Evolutionary conservation across 1,140 invertebrate genomes (phyloP).

Genomic region (Phthorimaea operculella): DNA sequence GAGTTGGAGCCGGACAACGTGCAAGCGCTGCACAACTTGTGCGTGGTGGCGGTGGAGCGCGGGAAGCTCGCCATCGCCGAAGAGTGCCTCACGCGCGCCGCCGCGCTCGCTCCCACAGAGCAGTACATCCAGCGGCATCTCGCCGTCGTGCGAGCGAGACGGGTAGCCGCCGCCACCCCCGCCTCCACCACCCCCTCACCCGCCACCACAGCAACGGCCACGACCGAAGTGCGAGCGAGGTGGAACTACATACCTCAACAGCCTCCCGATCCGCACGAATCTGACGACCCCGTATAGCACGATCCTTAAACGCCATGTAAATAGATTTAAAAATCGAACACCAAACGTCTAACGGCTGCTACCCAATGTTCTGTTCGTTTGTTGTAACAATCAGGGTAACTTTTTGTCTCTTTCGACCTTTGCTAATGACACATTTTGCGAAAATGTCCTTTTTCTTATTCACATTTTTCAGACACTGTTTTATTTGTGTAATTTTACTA

Average conservation of each 20-base stretch:
- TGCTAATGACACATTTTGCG: not conserved
- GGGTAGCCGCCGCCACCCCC: slow-evolving; percentile 42
- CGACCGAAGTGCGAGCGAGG: slow-evolving; percentile 40
- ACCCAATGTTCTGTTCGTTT: slow-evolving; percentile 16
- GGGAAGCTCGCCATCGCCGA: slow-evolving; percentile 86
- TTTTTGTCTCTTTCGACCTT: slow-evolving; percentile 6
- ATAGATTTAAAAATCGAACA: slow-evolving; percentile 17
- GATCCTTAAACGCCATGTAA: slow-evolving; percentile 14
- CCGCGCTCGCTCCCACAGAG: slow-evolving; percentile 84
- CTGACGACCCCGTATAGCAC: slow-evolving; percentile 42
- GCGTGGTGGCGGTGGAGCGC: slow-evolving; percentile 94
- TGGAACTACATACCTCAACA: slow-evolving; percentile 64
- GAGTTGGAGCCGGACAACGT: slow-evolving; percentile 90
- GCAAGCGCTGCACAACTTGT: slow-evolving; percentile 95
- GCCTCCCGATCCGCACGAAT: slow-evolving; percentile 55
- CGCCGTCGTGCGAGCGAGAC: slow-evolving; percentile 82
- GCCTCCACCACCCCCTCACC: slow-evolving; percentile 7
- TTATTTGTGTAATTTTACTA: no score
- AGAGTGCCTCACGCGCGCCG: slow-evolving; percentile 83
- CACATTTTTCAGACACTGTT: no score
- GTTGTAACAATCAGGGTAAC: slow-evolving; percentile 23
- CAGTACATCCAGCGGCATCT: slow-evolving; percentile 92
- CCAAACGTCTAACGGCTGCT: slow-evolving; percentile 19
- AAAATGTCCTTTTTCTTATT: no score
- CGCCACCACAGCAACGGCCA: slow-evolving; percentile 12